Base-by-base conservation (phyloP, 2,888 invertebrate species). In the Lomographa bimaculata region DNA sequence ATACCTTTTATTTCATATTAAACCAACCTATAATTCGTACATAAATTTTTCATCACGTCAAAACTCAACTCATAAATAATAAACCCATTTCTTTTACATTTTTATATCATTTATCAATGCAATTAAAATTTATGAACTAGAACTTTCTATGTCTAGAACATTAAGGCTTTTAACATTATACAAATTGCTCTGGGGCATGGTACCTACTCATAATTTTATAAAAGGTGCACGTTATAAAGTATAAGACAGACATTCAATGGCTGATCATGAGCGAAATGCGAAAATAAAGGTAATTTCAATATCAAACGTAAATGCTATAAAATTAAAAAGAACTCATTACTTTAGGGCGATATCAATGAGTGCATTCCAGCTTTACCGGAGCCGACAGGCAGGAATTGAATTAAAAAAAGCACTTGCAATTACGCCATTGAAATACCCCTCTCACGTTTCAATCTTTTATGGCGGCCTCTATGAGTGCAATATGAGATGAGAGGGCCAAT, bases 361-460 rank as follows among this genome's bases (percentile, higher is more conserved):
- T 79, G 79, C 80, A 83, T 83, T 77, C 84, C 79, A 64, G 75
- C 84, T 85, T 87, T 85, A 73, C 73, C 65, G 59, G 67, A 64
- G 79, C 86, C 86, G 84, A 80, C 82, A 75, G 77, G 78, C 83
- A 75, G 79, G 80, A 81, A 84, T 83, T 84, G 79, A 79, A 82
- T 83, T 80, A 79, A 84, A 83, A 71, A 72, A 71, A 71, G 85
- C 85, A 86, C 83, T 86, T 79, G 86, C 86, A 87, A 86, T 89
- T 86, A 89, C 81, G 70, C 82, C 71, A 84, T 89, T 85, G 81
- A 86, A 82, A 79, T 79, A 64, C 77, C 83, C 84, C 86, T 83
- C 85, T 83, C 82, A 73, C 83, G 82, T 87, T 87, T 86, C 87
- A 89, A 85, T 81, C 85, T 78, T 87, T 86, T 87, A 84, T 86